Evolutionary conservation across 2,888 invertebrate genomes (phyloP).

Genomic region (Dascillus cervinus): DNA sequence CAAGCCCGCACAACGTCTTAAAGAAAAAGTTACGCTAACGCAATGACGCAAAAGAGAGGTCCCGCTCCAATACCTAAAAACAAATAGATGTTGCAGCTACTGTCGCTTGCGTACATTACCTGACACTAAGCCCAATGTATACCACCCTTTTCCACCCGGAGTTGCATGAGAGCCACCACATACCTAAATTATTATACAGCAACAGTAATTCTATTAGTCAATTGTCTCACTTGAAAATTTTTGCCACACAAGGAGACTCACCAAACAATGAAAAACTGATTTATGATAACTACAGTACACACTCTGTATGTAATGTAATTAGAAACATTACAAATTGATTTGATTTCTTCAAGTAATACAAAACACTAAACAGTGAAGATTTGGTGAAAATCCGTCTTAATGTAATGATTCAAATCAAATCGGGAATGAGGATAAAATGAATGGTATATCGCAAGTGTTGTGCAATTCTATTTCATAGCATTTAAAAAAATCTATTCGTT

Average conservation of each 20-base stretch:
- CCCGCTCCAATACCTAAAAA: constrained; percentile 41
- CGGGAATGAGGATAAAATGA: constrained; percentile 2
- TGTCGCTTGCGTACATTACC: constrained; percentile 40
- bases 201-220: constrained; percentile 42
- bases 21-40: constrained; percentile 22
- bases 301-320: too few species aligned
- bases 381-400: constrained; percentile 23
- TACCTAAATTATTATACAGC: constrained; percentile 41
- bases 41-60: constrained; percentile 34
- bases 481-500: too few species aligned
- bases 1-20: neutral
- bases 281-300: too few species aligned
- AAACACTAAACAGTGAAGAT: constrained; percentile 1
- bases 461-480: too few species aligned
- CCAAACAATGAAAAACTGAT: constrained; percentile 22
- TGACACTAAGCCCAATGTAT: constrained; percentile 33
- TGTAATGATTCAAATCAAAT: constrained; percentile 12
- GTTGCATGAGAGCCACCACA: constrained; percentile 35
- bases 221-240: constrained; percentile 23
- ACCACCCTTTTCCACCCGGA: constrained; percentile 30
- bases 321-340: too few species aligned
- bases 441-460: too few species aligned
- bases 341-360: too few species aligned
- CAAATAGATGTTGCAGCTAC: constrained; percentile 30
- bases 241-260: constrained; percentile 30